phyloP scores from a whole-genome alignment of 2,797 vertebrate species.

The Aeoliscus strigatus region DNA sequence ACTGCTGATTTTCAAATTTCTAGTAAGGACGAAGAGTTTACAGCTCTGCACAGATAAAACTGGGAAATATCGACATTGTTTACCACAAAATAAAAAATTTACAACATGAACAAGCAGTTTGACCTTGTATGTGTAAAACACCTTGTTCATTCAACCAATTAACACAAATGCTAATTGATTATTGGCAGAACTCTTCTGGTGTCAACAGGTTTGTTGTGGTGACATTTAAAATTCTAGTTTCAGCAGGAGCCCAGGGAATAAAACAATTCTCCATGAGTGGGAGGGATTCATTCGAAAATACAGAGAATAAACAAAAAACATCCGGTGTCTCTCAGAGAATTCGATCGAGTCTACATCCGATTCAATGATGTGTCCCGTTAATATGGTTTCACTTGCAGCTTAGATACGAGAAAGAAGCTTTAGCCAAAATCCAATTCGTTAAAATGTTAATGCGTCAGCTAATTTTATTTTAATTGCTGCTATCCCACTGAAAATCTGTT shows the following conservation, averaged over 20 bases:
- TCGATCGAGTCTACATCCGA: conserved; percentile 1
- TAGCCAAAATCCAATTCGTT: conserved; percentile 19
- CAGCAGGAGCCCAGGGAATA: too few species aligned
- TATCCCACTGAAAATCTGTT: conserved; percentile 17
- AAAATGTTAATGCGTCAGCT: conserved; percentile 20
- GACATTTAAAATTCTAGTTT: conserved; percentile 43
- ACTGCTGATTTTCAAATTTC: too few species aligned
- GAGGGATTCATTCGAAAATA: conserved; percentile 26
- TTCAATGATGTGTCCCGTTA: conserved; percentile 14
- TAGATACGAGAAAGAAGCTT: conserved; percentile 18
- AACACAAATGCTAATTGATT: conserved; percentile 13
- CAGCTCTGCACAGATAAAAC: too few species aligned
- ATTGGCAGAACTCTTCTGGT: too few species aligned
- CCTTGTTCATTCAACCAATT: background rate
- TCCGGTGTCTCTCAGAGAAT: conserved; percentile 6
- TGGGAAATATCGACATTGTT: too few species aligned
- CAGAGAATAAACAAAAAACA: conserved; percentile 28
- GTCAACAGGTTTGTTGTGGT: conserved; percentile 22
- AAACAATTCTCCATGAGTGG: too few species aligned
- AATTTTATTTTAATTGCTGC: conserved; percentile 34
- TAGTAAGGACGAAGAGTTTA: too few species aligned
- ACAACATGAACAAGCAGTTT: background rate
- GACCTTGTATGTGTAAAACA: too few species aligned
- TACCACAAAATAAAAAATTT: background rate
- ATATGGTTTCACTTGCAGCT: conserved; percentile 16